Conservation (phyloP, 2,888 invertebrate species). For the Scrobipalpa costella region DNA sequence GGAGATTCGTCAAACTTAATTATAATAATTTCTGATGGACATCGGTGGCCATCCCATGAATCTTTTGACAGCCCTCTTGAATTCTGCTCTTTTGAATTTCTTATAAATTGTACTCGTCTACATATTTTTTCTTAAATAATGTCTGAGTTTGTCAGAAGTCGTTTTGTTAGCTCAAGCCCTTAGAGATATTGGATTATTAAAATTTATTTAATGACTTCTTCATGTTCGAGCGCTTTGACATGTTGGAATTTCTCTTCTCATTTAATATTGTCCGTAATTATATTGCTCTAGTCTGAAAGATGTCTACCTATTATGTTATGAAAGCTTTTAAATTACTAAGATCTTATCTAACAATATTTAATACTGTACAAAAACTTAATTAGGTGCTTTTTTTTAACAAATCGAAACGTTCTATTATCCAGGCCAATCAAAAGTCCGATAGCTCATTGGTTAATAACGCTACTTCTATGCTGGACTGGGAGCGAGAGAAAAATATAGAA, state of each 20-base stretch:
- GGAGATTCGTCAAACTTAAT: constrained; percentile 27
- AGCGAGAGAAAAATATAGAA: too few species aligned
- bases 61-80: constrained; percentile 19
- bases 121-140: not conserved
- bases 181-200: not conserved
- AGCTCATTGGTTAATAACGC: too few species aligned
- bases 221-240: not conserved
- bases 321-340: too few species aligned
- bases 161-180: constrained; percentile 6
- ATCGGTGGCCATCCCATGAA: constrained; percentile 17
- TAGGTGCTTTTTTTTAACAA: too few species aligned
- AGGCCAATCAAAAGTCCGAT: too few species aligned
- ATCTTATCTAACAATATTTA: too few species aligned
- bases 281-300: not conserved
- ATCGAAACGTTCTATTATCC: too few species aligned
- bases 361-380: too few species aligned
- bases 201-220: not conserved
- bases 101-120: constrained; percentile 3
- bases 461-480: too few species aligned
- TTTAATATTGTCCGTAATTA: not conserved
- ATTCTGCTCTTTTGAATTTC: constrained; percentile 16
- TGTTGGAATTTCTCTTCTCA: not conserved
- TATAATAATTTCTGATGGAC: constrained; percentile 29
- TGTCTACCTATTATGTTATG: too few species aligned
- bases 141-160: not conserved